phyloP scores from a whole-genome alignment of 2,113 vertebrate genomes.

The Machaerirhynchus nigripectus region DNA sequence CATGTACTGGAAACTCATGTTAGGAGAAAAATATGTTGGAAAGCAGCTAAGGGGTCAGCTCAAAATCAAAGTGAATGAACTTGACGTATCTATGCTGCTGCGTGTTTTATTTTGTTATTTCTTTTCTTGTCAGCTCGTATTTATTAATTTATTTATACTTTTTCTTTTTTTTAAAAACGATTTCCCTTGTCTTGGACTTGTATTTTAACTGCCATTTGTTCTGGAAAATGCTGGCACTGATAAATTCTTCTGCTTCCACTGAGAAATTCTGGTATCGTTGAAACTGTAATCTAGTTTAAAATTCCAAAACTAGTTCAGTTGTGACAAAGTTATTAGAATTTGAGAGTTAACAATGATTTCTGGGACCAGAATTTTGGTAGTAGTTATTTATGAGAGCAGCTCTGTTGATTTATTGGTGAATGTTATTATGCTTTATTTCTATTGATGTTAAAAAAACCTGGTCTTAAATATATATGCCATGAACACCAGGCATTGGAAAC shows the following conservation, averaged over 20 bases:
- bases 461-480: background rate
- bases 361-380: background rate
- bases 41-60: conserved; percentile 7
- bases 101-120: background rate
- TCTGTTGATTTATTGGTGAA: background rate
- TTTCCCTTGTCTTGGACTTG: background rate
- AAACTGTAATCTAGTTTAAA: conserved; percentile 31
- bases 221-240: background rate
- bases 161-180: background rate
- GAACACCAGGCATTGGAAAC: background rate
- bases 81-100: background rate
- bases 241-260: background rate
- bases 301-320: background rate
- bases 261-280: conserved; percentile 1
- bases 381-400: background rate
- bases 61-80: conserved; percentile 17
- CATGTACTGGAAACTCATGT: conserved; percentile 2
- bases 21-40: conserved; percentile 21
- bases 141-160: background rate
- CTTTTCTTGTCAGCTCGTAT: background rate
- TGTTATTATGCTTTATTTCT: background rate
- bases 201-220: background rate
- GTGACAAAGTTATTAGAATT: background rate
- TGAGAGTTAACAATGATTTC: background rate
- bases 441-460: background rate